A percentile compares a stretch with the other conserved stretches of the same genome.
Evolutionary conservation across 1,140 invertebrate species (phyloP).

Genomic region (Pseudachorutes palmiensis): DNA sequence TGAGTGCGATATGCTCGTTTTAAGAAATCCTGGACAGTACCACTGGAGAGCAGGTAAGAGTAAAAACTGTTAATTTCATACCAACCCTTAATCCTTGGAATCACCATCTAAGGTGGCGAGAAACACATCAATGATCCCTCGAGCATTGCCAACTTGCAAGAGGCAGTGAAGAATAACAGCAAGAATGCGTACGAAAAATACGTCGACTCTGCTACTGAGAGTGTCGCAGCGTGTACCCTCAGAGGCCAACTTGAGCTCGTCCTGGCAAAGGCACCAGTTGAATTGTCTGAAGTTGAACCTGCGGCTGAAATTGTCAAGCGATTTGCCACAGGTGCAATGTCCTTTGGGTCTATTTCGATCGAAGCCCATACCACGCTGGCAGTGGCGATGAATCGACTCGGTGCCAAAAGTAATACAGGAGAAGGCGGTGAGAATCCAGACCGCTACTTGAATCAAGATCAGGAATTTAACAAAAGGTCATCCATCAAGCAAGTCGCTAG

Average conservation of each 20-base stretch:
- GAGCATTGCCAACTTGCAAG: constrained; percentile 86
- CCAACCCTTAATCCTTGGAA: background rate
- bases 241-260: constrained; percentile 84
- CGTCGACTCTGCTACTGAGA: constrained; percentile 75
- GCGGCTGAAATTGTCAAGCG: constrained; percentile 89
- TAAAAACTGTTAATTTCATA: no score
- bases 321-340: constrained; percentile 64
- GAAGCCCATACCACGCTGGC: constrained; percentile 93
- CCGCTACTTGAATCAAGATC: constrained; percentile 69
- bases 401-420: constrained; percentile 93
- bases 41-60: constrained; percentile 28
- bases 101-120: constrained; percentile 65
- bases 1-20: constrained; percentile 60
- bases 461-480: constrained; percentile 64
- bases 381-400: constrained; percentile 93
- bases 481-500: constrained; percentile 91
- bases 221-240: constrained; percentile 77
- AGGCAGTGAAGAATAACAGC: constrained; percentile 76
- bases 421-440: constrained; percentile 83
- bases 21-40: constrained; percentile 85
- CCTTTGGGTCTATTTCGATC: constrained; percentile 83
- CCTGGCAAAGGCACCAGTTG: constrained; percentile 63
- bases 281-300: constrained; percentile 80
- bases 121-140: constrained; percentile 95
- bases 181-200: constrained; percentile 77